Conservation (phyloP, 1,140 invertebrate species). For the Cydia strobilella region DNA sequence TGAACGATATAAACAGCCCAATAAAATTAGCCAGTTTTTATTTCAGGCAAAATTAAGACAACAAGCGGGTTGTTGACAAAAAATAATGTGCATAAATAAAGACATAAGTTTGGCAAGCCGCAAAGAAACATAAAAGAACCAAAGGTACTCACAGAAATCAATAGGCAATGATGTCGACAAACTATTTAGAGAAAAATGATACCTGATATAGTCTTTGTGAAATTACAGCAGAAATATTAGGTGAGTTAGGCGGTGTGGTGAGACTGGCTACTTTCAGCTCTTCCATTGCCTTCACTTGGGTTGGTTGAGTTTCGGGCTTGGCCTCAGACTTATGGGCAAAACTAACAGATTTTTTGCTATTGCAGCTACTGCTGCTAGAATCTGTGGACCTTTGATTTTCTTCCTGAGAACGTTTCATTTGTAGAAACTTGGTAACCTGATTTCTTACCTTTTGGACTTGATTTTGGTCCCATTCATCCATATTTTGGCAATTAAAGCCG, state of each 20-base stretch:
- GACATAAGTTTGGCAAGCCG: conserved; percentile 37
- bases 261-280: conserved; percentile 73
- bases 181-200: conserved; percentile 52
- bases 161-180: conserved; percentile 58
- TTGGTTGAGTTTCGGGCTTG: conserved; percentile 57
- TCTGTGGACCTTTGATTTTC: conserved; percentile 84
- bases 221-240: conserved; percentile 83
- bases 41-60: conserved; percentile 20
- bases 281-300: conserved; percentile 63
- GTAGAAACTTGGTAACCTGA: conserved; percentile 84
- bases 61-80: conserved; percentile 26
- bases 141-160: conserved; percentile 75
- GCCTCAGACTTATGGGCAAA: conserved; percentile 74
- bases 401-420: conserved; percentile 84
- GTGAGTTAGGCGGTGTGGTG: conserved; percentile 86
- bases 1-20: conserved; percentile 29
- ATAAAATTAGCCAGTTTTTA: conserved; percentile 1
- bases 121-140: conserved; percentile 49
- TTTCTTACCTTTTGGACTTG: conserved; percentile 84
- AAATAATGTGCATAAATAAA: conserved; percentile 44
- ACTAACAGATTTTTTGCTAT: conserved; percentile 81
- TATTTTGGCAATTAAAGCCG: conserved; percentile 84
- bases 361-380: conserved; percentile 85
- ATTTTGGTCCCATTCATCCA: conserved; percentile 84
- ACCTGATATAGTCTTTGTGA: conserved; percentile 80